phyloP scores from a whole-genome alignment of 1,140 invertebrate genomes.

The Rhopalosiphum padi region DNA sequence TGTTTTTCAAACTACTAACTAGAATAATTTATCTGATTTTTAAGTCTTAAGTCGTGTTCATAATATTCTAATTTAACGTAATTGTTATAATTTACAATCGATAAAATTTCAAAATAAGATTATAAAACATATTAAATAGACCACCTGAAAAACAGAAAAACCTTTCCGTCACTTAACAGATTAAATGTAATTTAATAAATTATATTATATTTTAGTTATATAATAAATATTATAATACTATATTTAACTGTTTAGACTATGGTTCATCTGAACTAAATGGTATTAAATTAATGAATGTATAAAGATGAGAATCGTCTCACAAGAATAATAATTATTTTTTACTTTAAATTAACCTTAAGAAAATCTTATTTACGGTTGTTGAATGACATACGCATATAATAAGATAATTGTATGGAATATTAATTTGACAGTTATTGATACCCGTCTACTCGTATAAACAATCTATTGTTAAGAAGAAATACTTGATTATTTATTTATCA shows the following conservation, averaged over 20 bases:
- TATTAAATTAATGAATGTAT: not conserved
- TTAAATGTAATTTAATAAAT: too few relatives aligned
- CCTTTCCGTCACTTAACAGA: not conserved
- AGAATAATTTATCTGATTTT: not conserved
- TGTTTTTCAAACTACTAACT: not conserved
- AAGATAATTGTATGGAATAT: constrained; percentile 27
- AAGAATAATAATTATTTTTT: not conserved
- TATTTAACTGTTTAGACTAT: not conserved
- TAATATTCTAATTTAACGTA: not conserved
- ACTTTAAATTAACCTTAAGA: not conserved
- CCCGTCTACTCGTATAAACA: not conserved
- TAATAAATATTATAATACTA: not conserved
- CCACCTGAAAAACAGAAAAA: not conserved
- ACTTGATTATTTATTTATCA: not conserved
- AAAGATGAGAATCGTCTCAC: not conserved
- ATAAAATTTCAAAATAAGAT: not conserved
- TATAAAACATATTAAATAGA: not conserved
- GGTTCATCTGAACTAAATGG: not conserved
- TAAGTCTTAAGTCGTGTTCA: not conserved
- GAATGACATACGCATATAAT: not conserved
- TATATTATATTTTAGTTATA: too few relatives aligned
- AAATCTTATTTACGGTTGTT: not conserved
- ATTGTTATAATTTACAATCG: not conserved
- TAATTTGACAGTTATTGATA: constrained; percentile 2
- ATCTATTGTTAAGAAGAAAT: not conserved